A percentile compares a stretch with the other conserved stretches of the same genome.
phyloP scores from a whole-genome alignment of 1,140 invertebrate genomes.

The Schlechtendalia chinensis region DNA sequence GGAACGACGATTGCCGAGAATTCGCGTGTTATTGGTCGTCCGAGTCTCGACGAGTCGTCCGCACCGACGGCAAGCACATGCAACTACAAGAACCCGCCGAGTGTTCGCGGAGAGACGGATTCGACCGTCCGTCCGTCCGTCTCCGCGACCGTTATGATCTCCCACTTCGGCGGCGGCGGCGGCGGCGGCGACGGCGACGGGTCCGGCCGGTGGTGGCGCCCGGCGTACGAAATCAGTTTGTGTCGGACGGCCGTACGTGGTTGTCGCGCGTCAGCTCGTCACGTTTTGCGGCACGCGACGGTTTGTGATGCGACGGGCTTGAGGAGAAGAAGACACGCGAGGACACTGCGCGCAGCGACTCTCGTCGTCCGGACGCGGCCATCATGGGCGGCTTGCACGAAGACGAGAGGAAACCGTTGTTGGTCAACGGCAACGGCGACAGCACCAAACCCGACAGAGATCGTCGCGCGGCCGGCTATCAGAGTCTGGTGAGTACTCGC shows the following conservation, averaged over 20 bases:
- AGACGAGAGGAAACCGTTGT: slow-evolving; percentile 10
- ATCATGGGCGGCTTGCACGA: background rate
- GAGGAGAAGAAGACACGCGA: too few species aligned
- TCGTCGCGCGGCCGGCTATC: background rate
- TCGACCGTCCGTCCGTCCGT: too few species aligned
- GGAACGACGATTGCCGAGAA: too few species aligned
- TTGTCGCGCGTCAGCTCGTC: background rate
- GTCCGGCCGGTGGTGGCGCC: background rate
- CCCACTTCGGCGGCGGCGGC: background rate
- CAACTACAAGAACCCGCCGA: too few species aligned
- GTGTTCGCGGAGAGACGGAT: too few species aligned
- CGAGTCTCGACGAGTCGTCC: too few species aligned
- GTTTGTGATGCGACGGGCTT: too few species aligned
- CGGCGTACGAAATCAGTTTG: background rate
- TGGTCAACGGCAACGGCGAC: background rate
- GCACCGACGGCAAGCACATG: too few species aligned
- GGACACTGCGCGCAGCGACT: background rate
- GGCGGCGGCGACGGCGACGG: background rate
- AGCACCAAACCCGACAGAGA: background rate
- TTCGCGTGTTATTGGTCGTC: too few species aligned
- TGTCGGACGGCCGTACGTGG: background rate
- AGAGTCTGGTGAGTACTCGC: slow-evolving; percentile 13
- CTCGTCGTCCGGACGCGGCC: background rate
- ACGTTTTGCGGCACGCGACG: too few species aligned
- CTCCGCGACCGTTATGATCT: too few species aligned